Base-by-base conservation (phyloP, 2,888 invertebrate species). In the Lissocephala sabroskyi region DNA sequence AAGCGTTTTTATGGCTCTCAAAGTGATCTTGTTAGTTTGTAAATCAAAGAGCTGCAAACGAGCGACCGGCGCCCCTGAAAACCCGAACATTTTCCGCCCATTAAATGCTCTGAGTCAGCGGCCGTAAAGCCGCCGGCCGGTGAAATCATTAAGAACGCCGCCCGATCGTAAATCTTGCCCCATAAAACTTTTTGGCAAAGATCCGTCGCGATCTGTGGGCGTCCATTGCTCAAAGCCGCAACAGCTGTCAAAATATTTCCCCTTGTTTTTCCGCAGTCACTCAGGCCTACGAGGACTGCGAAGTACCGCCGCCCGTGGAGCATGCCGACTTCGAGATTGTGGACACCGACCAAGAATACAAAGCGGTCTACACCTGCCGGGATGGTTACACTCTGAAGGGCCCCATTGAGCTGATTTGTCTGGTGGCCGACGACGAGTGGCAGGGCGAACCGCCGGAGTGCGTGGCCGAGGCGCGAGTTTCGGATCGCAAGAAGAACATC, bases 341-440 rank as follows among this genome's bases (percentile, higher is more conserved):
- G 35, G 71, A 76, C 41, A 74, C 80, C 18, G 73, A 79, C 11
- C 66, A 75, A 42, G 59, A 50, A 82, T 87, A 82, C 19, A 74
- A 65, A 2, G 84, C 79, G 5, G 62, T 73, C 14, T 85, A 84
- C 41, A 71, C 47, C 18, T 85, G 85, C 49, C 51, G 74, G 1
- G 35, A 49, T 14, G 85, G 85, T 3, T 85, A 70, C 48, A 55
- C 61, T 26, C 45, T 85, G 26, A 55, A 65, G 37, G 85, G 85
- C n/a, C 45, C 66, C 26, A 50, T 45, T 0, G 73, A 80, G 41
- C 44, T 85, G 33, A 42, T 58, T 16, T 85, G 85, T 47, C 62
- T 83, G 61, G 50, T 82, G 42, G 76, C 82, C 32, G 79, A 80
- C 0, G 82, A 82, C 49, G 77, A 79, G 41, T 85, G 85, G 85